Percentiles rank a stretch among this genome's conserved stretches.
phyloP scores from a whole-genome alignment of 92 coral and sea anemone species.

The Umimayanthus kanabou region DNA sequence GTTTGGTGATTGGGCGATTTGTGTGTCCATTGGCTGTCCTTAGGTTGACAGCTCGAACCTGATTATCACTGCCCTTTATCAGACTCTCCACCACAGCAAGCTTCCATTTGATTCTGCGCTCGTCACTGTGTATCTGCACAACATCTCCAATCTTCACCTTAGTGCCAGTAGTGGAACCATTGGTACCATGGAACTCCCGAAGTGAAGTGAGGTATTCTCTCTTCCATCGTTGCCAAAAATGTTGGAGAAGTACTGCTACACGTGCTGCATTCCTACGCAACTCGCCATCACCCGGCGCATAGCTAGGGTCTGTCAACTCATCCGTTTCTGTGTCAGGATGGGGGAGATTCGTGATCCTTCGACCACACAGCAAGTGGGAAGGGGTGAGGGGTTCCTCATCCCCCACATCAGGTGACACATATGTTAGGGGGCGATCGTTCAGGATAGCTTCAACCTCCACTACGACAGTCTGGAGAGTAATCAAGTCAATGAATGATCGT shows the following conservation, averaged over 20 bases:
- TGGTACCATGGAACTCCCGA: conserved; percentile 19
- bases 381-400: conserved; percentile 67
- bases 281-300: not conserved
- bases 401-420: conserved; percentile 52
- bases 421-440: conserved; percentile 50
- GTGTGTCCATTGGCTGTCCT: conserved; percentile 31
- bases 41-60: conserved; percentile 22
- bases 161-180: conserved; percentile 22
- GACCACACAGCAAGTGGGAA: conserved; percentile 54
- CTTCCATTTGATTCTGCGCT: conserved; percentile 30
- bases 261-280: not conserved
- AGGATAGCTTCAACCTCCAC: conserved; percentile 63
- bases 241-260: conserved; percentile 47
- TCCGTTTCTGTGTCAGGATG: conserved; percentile 37
- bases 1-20: conserved; percentile 41
- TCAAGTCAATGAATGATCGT: conserved; percentile 43
- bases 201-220: conserved; percentile 52
- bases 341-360: conserved; percentile 42
- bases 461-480: conserved; percentile 42
- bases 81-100: conserved; percentile 42
- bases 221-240: conserved; percentile 56
- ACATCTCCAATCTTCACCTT: conserved; percentile 30
- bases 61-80: conserved; percentile 12
- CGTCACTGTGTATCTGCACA: conserved; percentile 38
- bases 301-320: conserved; percentile 17